Percentiles rank a stretch among this genome's conserved stretches.
These are phyloP conservation scores for Siniperca chuatsi DNA, from an alignment of 2,113 vertebrate species.

Conservation along the genomic window DNA sequence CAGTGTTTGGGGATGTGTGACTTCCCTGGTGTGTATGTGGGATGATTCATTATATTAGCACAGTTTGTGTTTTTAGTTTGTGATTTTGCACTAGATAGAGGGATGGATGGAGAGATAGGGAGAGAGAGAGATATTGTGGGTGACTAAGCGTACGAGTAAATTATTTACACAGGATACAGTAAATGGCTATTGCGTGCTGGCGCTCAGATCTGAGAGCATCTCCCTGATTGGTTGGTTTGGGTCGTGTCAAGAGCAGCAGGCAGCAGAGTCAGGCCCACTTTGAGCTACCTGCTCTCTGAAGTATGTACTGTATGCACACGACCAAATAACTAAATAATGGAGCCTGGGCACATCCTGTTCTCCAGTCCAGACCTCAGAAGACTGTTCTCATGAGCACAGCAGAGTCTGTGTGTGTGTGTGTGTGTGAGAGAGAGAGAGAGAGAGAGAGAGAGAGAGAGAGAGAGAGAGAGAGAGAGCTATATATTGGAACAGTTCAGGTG, in stretches of 20 bases:
- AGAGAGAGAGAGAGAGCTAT: neutral
- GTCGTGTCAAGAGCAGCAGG: conserved; percentile 48
- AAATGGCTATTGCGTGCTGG: conserved; percentile 72
- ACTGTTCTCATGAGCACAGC: conserved; percentile 49
- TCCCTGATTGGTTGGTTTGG: conserved; percentile 57
- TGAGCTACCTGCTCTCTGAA: conserved; percentile 63
- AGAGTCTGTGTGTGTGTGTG: conserved; percentile 7
- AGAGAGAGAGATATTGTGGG: conserved; percentile 26
- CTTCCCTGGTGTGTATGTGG: conserved; percentile 56
- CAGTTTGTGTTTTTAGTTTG: conserved; percentile 55
- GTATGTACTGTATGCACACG: conserved; percentile 61
- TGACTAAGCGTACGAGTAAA: conserved; percentile 69
- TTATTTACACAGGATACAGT: conserved; percentile 82
- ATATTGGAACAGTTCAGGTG: conserved; percentile 53
- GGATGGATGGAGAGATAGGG: neutral
- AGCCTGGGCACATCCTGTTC: conserved; percentile 74
- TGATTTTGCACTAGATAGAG: conserved; percentile 34
- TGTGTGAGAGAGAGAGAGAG: neutral
- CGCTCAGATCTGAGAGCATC: conserved; percentile 32
- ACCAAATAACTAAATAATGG: conserved; percentile 74
- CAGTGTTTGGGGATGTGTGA: conserved; percentile 39
- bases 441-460: neutral
- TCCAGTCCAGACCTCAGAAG: conserved; percentile 64
- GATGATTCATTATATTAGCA: conserved; percentile 68
- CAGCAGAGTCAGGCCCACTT: conserved; percentile 52